phyloP scores from a whole-genome alignment of 2,888 invertebrate genomes.

The Drosophila formosana region DNA sequence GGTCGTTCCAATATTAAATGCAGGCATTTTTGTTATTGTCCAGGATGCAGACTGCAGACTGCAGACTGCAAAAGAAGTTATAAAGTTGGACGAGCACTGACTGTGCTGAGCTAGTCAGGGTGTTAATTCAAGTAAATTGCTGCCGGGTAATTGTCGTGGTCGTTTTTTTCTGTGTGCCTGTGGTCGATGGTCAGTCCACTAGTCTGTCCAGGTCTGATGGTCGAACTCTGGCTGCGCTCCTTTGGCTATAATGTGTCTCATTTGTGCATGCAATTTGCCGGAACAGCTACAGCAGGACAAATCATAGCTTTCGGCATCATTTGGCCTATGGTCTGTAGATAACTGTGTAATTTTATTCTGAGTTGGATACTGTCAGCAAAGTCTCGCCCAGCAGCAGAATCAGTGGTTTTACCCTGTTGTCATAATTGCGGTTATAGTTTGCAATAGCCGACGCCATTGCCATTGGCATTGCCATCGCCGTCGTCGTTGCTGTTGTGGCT shows the following conservation, averaged over 20 bases:
- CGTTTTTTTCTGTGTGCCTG: conserved; percentile 53
- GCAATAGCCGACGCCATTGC: conserved; percentile 7
- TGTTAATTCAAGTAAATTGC: conserved; percentile 77
- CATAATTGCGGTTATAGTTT: conserved; percentile 69
- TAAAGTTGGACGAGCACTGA: conserved; percentile 42
- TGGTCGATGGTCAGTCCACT: conserved; percentile 21
- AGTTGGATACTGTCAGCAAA: conserved; percentile 1
- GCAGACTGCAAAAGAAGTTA: conserved; percentile 61
- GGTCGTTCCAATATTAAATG: conserved; percentile 73
- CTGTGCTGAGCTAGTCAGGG: conserved; percentile 38
- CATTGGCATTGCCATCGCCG: not conserved
- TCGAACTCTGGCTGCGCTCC: conserved; percentile 9
- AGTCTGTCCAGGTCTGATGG: conserved; percentile 3
- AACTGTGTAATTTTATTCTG: conserved; percentile 36
- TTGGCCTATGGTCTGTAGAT: conserved; percentile 39
- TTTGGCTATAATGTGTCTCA: conserved; percentile 70
- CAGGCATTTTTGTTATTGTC: conserved; percentile 59
- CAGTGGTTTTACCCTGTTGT: conserved; percentile 48
- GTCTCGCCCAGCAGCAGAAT: conserved; percentile 2
- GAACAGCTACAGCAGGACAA: conserved; percentile 54
- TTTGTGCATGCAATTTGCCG: conserved; percentile 73
- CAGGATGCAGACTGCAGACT: conserved; percentile 24
- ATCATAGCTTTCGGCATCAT: conserved; percentile 66
- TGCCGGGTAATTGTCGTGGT: conserved; percentile 73
- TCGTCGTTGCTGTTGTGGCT: conserved; percentile 9